These are phyloP conservation scores for Notoglanidium macrostoma DNA, from an alignment of 2,797 vertebrate genomes.

Conservation along the genomic window DNA sequence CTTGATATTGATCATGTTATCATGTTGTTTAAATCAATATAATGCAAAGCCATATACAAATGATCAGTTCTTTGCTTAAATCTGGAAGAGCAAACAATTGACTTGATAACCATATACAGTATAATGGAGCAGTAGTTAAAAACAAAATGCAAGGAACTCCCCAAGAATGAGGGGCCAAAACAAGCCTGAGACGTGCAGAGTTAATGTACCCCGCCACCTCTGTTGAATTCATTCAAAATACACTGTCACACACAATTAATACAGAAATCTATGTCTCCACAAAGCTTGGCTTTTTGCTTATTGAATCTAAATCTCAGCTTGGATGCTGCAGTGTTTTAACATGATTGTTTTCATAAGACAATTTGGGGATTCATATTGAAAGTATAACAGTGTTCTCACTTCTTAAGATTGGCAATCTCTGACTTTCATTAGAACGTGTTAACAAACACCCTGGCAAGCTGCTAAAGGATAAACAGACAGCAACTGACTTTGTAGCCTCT, in stretches of 20 bases:
- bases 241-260: slow-evolving; percentile 6
- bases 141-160: background rate
- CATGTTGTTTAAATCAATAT: background rate
- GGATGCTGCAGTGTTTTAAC: background rate
- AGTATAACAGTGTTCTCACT: slow-evolving; percentile 13
- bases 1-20: background rate
- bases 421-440: slow-evolving; percentile 69
- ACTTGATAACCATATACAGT: background rate
- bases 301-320: slow-evolving; percentile 15
- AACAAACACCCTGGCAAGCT: slow-evolving; percentile 68
- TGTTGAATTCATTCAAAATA: background rate
- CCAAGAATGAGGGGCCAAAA: background rate
- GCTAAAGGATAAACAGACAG: slow-evolving; percentile 70
- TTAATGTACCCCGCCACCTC: background rate
- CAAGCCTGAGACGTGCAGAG: background rate
- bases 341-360: slow-evolving; percentile 29
- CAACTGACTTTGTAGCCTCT: slow-evolving; percentile 73
- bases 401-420: slow-evolving; percentile 38
- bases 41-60: background rate
- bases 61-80: background rate
- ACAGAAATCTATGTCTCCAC: background rate
- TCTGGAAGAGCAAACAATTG: background rate
- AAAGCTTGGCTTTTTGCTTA: slow-evolving; percentile 1
- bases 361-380: slow-evolving; percentile 18
- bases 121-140: too few relatives aligned